These are phyloP conservation scores for Psittacula derbiana DNA, from an alignment of 2,797 vertebrate species.

Conservation along the genomic window DNA sequence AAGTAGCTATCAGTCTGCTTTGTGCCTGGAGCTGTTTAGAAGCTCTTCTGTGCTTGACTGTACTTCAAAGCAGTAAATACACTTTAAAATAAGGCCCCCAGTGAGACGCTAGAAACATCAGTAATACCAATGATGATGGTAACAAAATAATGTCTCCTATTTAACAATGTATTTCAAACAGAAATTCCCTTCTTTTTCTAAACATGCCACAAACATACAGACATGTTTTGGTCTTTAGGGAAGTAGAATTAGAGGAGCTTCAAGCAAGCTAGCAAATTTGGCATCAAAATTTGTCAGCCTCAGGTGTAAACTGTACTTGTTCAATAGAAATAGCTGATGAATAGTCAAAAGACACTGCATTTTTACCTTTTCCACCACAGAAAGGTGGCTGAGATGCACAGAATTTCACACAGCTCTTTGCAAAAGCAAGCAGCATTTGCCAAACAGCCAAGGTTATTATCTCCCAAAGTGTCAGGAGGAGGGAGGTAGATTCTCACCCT, in stretches of 20 bases:
- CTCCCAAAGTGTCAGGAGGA: not conserved
- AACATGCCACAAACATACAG: not conserved
- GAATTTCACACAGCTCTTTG: not conserved
- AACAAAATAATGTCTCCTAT: not conserved
- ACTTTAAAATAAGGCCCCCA: not conserved
- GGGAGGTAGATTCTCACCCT: not conserved
- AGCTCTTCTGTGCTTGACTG: not conserved
- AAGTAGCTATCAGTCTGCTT: not conserved
- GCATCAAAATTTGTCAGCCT: not conserved
- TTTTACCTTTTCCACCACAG: not conserved
- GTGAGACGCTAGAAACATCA: not conserved
- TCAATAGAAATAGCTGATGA: not conserved
- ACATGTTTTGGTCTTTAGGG: not conserved
- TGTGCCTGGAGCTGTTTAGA: not conserved
- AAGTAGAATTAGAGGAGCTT: not conserved
- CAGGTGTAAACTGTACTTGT: not conserved
- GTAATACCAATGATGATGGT: not conserved
- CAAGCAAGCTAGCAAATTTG: not conserved
- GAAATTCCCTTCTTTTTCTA: not conserved
- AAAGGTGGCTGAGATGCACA: not conserved
- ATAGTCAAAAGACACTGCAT: not conserved
- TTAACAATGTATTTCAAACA: not conserved
- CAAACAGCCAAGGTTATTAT: fast-evolving
- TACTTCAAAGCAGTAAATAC: not conserved
- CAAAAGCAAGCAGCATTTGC: not conserved